Evolutionary conservation across 2,113 vertebrate species (phyloP).

Genomic region (Takifugu flavidus): DNA sequence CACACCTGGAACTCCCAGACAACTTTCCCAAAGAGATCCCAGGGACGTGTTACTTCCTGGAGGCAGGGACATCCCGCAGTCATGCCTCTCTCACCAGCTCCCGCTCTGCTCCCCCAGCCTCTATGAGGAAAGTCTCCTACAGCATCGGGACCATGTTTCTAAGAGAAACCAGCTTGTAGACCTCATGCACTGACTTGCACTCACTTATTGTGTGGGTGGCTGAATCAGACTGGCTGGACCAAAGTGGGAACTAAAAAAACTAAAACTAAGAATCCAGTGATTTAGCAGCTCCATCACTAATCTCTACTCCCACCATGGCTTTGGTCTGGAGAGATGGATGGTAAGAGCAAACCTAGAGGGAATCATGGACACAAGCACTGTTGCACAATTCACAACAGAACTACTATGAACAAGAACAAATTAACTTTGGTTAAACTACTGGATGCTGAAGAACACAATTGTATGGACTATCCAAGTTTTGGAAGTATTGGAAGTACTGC

Average conservation of each 20-base stretch:
- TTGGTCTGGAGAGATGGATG: background rate
- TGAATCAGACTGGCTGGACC: slow-evolving; percentile 21
- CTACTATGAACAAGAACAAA: slow-evolving; percentile 42
- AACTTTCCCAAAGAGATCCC: slow-evolving; percentile 98
- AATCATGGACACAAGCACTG: slow-evolving; percentile 13
- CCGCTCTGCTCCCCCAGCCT: slow-evolving; percentile 83
- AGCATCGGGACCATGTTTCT: slow-evolving; percentile 99
- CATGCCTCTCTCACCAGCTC: slow-evolving; percentile 74
- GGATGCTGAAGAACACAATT: slow-evolving; percentile 23
- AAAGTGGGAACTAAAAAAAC: slow-evolving; percentile 14
- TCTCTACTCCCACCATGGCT: slow-evolving; percentile 17
- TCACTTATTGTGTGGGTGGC: slow-evolving; percentile 23
- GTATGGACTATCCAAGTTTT: slow-evolving; percentile 6
- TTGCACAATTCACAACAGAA: slow-evolving; percentile 31
- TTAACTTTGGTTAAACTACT: slow-evolving; percentile 5
- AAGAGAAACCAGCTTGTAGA: slow-evolving; percentile 96
- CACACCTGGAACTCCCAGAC: slow-evolving; percentile 94
- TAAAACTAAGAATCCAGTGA: slow-evolving; percentile 23
- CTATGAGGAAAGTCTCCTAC: slow-evolving; percentile 94
- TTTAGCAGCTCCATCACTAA: slow-evolving; percentile 31
- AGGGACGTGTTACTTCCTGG: slow-evolving; percentile 97
- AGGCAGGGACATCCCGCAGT: slow-evolving; percentile 87
- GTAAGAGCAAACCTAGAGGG: slow-evolving; percentile 16
- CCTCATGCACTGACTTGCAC: slow-evolving; percentile 7
- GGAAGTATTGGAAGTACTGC: slow-evolving; percentile 43